Evolutionary conservation across 2,797 vertebrate genomes (phyloP).

Genomic region (Eulemur albifrons): DNA sequence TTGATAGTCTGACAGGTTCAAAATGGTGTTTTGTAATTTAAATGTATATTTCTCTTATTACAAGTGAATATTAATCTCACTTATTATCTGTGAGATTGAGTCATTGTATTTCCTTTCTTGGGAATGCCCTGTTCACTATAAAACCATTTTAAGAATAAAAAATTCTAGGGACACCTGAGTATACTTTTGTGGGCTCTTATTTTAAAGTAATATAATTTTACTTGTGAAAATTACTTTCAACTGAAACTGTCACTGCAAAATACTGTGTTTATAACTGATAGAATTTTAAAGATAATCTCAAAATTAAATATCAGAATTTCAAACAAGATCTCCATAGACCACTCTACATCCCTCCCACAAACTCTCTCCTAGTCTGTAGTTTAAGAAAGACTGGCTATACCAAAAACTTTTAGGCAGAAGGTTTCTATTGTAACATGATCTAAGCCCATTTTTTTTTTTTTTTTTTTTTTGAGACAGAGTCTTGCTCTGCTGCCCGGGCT

Average conservation of each 20-base stretch:
- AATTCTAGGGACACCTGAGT: background rate
- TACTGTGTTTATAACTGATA: background rate
- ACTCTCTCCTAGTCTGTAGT: background rate
- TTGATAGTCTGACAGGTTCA: background rate
- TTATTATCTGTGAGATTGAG: background rate
- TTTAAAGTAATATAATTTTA: conserved; percentile 41
- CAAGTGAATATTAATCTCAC: background rate
- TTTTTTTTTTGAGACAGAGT: no score
- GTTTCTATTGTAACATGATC: background rate
- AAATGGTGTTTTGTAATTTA: background rate
- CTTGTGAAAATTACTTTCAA: conserved; percentile 22
- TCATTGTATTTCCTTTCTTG: background rate
- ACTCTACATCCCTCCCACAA: background rate
- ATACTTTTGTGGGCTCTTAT: background rate
- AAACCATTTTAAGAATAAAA: background rate
- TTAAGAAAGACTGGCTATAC: background rate
- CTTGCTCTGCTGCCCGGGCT: no score
- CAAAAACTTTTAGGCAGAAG: background rate
- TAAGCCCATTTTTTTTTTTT: background rate
- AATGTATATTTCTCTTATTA: background rate
- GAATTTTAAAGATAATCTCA: conserved; percentile 1
- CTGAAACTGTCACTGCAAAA: conserved; percentile 11
- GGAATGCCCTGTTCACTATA: background rate
- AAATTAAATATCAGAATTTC: background rate
- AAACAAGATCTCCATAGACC: background rate